Conservation (phyloP, 2,888 invertebrate species). For the Nyleta sp. region DNA sequence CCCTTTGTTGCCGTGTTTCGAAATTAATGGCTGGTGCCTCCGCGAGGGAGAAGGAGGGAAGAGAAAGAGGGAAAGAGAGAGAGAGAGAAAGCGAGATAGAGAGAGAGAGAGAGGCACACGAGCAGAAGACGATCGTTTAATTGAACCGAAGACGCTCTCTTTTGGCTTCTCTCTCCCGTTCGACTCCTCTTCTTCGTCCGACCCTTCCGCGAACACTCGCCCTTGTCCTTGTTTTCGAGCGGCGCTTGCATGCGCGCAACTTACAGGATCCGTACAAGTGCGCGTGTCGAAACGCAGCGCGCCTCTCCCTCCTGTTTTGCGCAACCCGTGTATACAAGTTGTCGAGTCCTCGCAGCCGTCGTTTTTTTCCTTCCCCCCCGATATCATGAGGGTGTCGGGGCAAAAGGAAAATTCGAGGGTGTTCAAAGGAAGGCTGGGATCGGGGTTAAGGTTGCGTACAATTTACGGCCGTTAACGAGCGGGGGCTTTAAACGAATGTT, state of each 20-base stretch:
- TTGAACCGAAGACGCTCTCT: constrained; percentile 71
- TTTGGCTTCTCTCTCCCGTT: constrained; percentile 41
- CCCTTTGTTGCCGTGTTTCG: constrained; percentile 80
- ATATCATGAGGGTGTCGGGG: constrained; percentile 19
- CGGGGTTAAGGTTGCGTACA: too few relatives aligned
- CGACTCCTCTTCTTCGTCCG: background rate
- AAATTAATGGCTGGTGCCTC: constrained; percentile 78
- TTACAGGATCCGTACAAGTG: constrained; percentile 47
- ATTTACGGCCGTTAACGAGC: too few relatives aligned
- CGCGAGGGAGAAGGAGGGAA: constrained; percentile 62
- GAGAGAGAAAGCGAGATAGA: too few relatives aligned
- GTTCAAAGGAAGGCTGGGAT: too few relatives aligned
- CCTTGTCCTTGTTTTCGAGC: constrained; percentile 44
- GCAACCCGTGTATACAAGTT: constrained; percentile 40
- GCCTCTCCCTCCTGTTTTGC: constrained; percentile 14
- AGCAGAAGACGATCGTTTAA: constrained; percentile 76
- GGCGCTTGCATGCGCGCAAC: constrained; percentile 40
- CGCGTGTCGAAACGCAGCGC: constrained; percentile 43
- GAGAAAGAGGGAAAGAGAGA: too few relatives aligned
- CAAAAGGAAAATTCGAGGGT: constrained; percentile 23
- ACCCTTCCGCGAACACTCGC: too few relatives aligned
- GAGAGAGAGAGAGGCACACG: constrained; percentile 61
- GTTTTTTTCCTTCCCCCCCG: too few relatives aligned
- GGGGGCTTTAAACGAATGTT: too few relatives aligned
- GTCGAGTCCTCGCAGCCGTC: constrained; percentile 23